Base-by-base conservation (phyloP, 2,888 invertebrate genomes). In the Muschampia staudingeri region DNA sequence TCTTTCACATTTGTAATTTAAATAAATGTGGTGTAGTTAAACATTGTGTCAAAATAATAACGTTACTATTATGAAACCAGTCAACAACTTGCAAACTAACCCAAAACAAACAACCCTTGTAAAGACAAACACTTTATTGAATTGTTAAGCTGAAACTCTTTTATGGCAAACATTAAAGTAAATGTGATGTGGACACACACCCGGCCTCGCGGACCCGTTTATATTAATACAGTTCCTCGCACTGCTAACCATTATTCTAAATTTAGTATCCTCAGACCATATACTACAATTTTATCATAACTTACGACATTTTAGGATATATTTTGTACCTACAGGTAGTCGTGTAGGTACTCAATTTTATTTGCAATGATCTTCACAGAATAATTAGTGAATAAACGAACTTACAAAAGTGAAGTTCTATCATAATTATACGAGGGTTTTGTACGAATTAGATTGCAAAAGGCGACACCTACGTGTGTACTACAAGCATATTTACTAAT, bases 181-280 rank as follows among this genome's bases (percentile, higher is more conserved):
- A 19, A 40, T 19, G 75, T 52, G 11, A 25, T 71, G 37, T 79
- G 79, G 72, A 79, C 34, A 79, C 79, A 37, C 48, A 65, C 79
- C 25, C 61, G 7, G 1, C 52, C 9, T 61, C 65, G 56, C 42
- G 42, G 72, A 73, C 72, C 72, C 67, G 40, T 25, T 73, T 79
- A 42, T 72, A 61, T 78, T 70, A 56, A 70, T 78, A 56, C 34
- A 78, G 71, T 72, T 42, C 44, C 34, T 44, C 78, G 78, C 44
- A 44, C 30, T 52, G 69, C 71, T 73, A 42, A 37, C 61, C 30
- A 73, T 67, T 73, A 79, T 65, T 76, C 76, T 76, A 76, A 61
- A 37, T 76, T 65, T 65, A 65, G 76, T 40, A n/a, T 56, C 42
- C 42, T 76, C 25, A 40, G n/a, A 11, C 76, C 42, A 11, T 65